These are phyloP conservation scores for Amphilophus citrinellus DNA, from an alignment of 2,113 vertebrate genomes.

Conservation along the genomic window DNA sequence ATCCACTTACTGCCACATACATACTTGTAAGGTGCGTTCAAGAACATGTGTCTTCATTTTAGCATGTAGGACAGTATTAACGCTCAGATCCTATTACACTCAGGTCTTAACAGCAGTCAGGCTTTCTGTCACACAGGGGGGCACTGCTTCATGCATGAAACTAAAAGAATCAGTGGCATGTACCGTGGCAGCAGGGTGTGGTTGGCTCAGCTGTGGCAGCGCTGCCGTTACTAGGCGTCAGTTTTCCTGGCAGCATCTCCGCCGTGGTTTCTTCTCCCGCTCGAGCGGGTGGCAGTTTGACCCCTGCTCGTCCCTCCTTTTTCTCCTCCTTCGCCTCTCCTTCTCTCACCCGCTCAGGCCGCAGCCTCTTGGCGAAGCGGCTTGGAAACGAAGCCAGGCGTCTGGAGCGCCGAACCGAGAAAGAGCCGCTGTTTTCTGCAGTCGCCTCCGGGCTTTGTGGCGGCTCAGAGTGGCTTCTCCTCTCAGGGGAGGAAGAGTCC, in stretches of 20 bases:
- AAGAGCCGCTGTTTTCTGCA: constrained; percentile 57
- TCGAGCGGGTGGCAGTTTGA: constrained; percentile 66
- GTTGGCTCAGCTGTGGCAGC: constrained; percentile 13
- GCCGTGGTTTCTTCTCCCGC: constrained; percentile 40
- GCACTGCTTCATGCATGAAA: background rate
- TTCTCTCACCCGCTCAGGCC: constrained; percentile 46
- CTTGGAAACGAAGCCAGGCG: constrained; percentile 89
- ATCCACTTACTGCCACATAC: constrained; percentile 12
- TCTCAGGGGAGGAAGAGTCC: constrained; percentile 50
- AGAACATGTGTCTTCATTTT: too few species aligned
- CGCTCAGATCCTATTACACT: too few species aligned
- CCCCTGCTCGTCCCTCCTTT: constrained; percentile 33
- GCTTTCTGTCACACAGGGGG: background rate
- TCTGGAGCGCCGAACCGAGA: constrained; percentile 90
- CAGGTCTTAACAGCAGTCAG: too few species aligned
- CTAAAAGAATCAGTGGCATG: too few species aligned
- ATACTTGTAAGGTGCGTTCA: background rate
- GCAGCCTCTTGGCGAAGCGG: constrained; percentile 80
- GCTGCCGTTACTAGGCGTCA: background rate
- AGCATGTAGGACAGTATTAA: background rate
- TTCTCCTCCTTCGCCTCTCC: constrained; percentile 44
- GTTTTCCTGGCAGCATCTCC: constrained; percentile 53
- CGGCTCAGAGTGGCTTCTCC: constrained; percentile 55
- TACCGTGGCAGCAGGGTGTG: constrained; percentile 69
- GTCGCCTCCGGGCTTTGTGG: constrained; percentile 68